phyloP scores from a whole-genome alignment of 1,140 invertebrate genomes.

The Lordiphosa collinella region DNA sequence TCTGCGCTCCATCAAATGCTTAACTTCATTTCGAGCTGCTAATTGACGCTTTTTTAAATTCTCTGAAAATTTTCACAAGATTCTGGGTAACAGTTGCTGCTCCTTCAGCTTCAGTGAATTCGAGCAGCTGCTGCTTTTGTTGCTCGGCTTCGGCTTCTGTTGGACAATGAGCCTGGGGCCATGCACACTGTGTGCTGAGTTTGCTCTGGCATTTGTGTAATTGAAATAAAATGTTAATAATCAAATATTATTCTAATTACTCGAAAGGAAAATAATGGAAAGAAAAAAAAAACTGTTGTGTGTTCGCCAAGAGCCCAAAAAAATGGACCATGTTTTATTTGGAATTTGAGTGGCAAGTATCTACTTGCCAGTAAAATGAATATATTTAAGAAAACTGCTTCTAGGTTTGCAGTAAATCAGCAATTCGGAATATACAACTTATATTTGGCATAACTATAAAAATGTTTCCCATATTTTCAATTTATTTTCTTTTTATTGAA shows the following conservation, averaged over 20 bases:
- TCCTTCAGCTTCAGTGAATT: constrained; percentile 57
- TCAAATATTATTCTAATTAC: constrained; percentile 77
- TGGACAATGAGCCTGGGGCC: constrained; percentile 47
- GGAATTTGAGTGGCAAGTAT: too few relatives aligned
- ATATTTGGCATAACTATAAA: too few relatives aligned
- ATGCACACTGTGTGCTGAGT: constrained; percentile 55
- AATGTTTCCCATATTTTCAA: too few relatives aligned
- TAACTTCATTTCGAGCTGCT: constrained; percentile 51
- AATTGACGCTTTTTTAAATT: constrained; percentile 51
- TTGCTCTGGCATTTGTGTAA: constrained; percentile 48
- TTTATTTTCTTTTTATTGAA: too few relatives aligned
- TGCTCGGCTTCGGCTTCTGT: constrained; percentile 27
- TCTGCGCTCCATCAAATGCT: constrained; percentile 57
- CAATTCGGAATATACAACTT: too few relatives aligned
- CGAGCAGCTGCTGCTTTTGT: constrained; percentile 47
- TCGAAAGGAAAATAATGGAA: constrained; percentile 55
- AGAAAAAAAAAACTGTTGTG: constrained; percentile 17
- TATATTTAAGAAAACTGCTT: too few relatives aligned
- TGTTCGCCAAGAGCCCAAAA: too few relatives aligned
- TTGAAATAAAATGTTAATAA: constrained; percentile 75
- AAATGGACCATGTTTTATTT: too few relatives aligned
- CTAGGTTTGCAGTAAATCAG: too few relatives aligned
- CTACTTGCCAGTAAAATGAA: too few relatives aligned
- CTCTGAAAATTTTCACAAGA: constrained; percentile 37
- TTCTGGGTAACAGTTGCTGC: constrained; percentile 30